These are phyloP conservation scores for Puffinus mauretanicus DNA, from an alignment of 2,113 vertebrate genomes.

Conservation along the genomic window DNA sequence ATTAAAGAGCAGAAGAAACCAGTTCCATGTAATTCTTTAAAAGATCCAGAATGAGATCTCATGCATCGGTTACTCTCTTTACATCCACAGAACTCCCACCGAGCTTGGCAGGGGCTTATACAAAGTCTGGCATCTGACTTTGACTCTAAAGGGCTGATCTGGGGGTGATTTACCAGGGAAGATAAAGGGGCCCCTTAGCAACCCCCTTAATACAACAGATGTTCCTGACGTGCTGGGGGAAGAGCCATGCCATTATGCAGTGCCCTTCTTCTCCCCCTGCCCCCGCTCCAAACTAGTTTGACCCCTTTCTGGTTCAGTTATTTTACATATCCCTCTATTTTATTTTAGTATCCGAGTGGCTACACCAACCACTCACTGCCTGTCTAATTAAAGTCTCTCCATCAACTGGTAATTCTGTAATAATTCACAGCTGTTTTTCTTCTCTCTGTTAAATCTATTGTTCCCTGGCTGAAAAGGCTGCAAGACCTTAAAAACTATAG, in stretches of 20 bases:
- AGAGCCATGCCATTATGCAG: slow-evolving; percentile 13
- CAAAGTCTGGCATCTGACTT: slow-evolving; percentile 22
- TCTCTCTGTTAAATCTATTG: slow-evolving; percentile 6
- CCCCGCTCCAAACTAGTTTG: neutral
- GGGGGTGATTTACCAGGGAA: slow-evolving; percentile 22
- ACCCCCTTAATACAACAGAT: slow-evolving; percentile 10
- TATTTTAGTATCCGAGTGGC: neutral
- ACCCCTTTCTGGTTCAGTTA: slow-evolving; percentile 24
- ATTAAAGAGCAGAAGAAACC: slow-evolving; percentile 25
- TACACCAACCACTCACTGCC: neutral
- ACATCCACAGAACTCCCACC: neutral
- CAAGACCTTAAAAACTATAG: slow-evolving; percentile 54
- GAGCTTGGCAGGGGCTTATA: neutral
- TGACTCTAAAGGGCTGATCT: neutral
- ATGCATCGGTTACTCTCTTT: slow-evolving; percentile 20
- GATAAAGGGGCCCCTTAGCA: slow-evolving; percentile 19
- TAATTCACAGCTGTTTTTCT: slow-evolving; percentile 42
- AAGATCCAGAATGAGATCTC: slow-evolving; percentile 1
- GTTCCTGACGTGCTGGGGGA: neutral
- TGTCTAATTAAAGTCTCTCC: slow-evolving; percentile 14
- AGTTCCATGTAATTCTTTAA: neutral
- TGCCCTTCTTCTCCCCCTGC: neutral
- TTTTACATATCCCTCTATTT: slow-evolving; percentile 5
- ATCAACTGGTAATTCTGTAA: slow-evolving; percentile 32
- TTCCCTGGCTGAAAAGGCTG: slow-evolving; percentile 36